These are phyloP conservation scores for Ara ararauna DNA, from an alignment of 2,797 vertebrate genomes.

Conservation along the genomic window DNA sequence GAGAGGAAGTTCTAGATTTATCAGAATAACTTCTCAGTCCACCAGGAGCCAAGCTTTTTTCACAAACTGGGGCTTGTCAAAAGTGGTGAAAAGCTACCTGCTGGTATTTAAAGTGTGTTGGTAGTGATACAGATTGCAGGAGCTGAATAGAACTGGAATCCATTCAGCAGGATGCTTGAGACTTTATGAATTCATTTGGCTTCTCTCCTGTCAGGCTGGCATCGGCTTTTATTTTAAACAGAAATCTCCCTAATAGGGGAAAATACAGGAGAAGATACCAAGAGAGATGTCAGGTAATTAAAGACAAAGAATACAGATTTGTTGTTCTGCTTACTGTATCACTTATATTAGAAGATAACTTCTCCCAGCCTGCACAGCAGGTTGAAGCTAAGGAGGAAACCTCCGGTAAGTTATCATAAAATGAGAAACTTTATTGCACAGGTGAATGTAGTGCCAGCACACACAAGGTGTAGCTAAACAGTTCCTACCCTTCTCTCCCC, in stretches of 20 bases:
- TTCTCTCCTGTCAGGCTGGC: not conserved
- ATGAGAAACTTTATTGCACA: not conserved
- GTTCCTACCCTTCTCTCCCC: not conserved
- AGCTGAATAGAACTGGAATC: not conserved
- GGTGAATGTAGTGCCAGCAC: not conserved
- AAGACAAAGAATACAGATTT: not conserved
- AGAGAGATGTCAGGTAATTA: not conserved
- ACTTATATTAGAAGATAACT: not conserved
- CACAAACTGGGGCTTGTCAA: not conserved
- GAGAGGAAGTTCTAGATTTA: not conserved
- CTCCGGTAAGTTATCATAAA: not conserved
- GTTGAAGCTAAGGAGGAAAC: not conserved
- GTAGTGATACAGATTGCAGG: not conserved
- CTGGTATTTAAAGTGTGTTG: not conserved
- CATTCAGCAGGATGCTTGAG: not conserved
- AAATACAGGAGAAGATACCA: not conserved
- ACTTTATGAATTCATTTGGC: not conserved
- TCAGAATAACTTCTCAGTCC: not conserved
- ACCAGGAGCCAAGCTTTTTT: not conserved
- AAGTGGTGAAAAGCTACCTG: not conserved
- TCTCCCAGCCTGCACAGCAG: not conserved
- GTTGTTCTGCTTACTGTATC: not conserved
- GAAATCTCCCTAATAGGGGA: not conserved
- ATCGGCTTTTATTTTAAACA: slow-evolving; percentile 29
- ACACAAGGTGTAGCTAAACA: not conserved